Evolutionary conservation across 2,888 invertebrate genomes (phyloP).

Genomic region (Mythimna vitellina): DNA sequence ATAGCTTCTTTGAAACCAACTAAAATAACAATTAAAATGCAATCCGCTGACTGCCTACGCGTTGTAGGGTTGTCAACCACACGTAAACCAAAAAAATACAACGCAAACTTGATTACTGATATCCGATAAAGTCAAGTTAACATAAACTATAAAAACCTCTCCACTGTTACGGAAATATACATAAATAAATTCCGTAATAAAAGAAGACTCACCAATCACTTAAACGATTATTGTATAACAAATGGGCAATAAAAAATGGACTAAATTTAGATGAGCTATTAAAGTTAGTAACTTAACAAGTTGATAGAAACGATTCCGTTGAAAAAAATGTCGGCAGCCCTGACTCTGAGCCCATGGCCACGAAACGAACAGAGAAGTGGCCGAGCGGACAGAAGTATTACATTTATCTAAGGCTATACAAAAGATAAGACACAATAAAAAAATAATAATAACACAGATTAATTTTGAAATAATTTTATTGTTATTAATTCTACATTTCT

Average conservation of each 20-base stretch:
- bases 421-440: background rate
- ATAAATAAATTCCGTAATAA: background rate
- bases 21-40: slow-evolving; percentile 26
- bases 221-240: background rate
- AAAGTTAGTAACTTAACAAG: slow-evolving; percentile 23
- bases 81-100: background rate
- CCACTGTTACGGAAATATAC: slow-evolving; percentile 3
- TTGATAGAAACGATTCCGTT: slow-evolving; percentile 21
- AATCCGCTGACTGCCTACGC: background rate
- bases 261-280: slow-evolving; percentile 21
- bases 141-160: background rate
- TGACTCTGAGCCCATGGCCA: slow-evolving; percentile 15
- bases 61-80: slow-evolving; percentile 8
- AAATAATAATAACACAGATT: too few relatives aligned
- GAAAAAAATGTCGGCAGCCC: slow-evolving; percentile 43
- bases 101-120: background rate
- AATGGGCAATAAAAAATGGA: slow-evolving; percentile 23
- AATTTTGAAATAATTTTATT: too few relatives aligned
- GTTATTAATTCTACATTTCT: too few relatives aligned
- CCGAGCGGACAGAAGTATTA: background rate
- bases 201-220: background rate
- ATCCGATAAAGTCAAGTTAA: background rate
- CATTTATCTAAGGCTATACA: background rate
- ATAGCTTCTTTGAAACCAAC: slow-evolving; percentile 23
- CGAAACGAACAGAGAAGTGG: background rate